phyloP scores from a whole-genome alignment of 2,797 vertebrate species.

The Poeciliopsis paucimaculata region DNA sequence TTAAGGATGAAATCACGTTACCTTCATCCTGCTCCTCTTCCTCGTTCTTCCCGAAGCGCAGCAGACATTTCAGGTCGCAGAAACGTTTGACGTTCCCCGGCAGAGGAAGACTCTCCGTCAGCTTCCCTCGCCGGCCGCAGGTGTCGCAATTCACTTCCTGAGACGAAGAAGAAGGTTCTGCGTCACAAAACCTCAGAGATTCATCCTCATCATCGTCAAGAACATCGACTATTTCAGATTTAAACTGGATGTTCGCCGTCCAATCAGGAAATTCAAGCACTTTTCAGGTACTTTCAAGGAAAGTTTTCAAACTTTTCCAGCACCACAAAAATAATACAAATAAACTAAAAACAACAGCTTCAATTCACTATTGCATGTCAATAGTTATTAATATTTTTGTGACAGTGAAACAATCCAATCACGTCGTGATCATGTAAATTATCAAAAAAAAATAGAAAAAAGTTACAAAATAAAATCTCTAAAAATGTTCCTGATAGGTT shows the following conservation, averaged over 20 bases:
- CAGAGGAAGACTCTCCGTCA: conserved; percentile 87
- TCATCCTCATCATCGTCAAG: not conserved
- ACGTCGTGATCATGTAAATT: no score
- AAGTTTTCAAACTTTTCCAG: no score
- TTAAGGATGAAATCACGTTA: not conserved
- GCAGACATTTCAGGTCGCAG: conserved; percentile 89
- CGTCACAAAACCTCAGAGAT: not conserved
- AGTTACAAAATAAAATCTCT: no score
- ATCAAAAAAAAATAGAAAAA: no score
- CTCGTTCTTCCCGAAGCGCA: conserved; percentile 86
- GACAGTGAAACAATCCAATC: no score
- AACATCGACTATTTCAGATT: not conserved
- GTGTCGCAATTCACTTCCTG: conserved; percentile 89
- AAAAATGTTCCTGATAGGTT: no score
- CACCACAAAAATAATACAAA: no score
- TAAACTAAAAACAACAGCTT: no score
- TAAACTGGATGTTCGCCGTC: not conserved
- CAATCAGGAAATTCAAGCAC: no score
- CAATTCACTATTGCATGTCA: no score
- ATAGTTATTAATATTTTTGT: no score
- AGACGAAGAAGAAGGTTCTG: not conserved
- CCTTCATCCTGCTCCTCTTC: conserved; percentile 26
- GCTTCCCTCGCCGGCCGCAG: conserved; percentile 86
- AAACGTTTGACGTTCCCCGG: conserved; percentile 91
- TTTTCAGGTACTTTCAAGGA: no score